Conservation (phyloP, 2,888 invertebrate genomes). For the Drosophila parthenogenetica region DNA sequence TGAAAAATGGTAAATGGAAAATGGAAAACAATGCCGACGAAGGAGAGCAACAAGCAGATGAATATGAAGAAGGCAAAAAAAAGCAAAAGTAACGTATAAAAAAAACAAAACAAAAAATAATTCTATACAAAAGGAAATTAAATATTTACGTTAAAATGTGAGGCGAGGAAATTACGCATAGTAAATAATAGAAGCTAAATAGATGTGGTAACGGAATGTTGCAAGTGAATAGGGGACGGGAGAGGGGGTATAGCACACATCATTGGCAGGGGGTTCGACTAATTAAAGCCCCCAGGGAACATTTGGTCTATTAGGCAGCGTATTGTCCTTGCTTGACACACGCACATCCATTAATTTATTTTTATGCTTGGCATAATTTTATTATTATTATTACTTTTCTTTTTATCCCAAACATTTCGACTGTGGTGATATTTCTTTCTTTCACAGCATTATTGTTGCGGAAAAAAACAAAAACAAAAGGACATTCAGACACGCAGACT, state of each 20-base stretch:
- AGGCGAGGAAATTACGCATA: slow-evolving; percentile 68
- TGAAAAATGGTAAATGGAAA: slow-evolving; percentile 32
- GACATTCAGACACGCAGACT: slow-evolving; percentile 48
- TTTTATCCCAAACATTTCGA: slow-evolving; percentile 36
- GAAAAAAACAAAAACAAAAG: slow-evolving; percentile 31
- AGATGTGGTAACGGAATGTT: slow-evolving; percentile 38
- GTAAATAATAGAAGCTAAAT: slow-evolving; percentile 66
- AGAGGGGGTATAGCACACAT: not conserved
- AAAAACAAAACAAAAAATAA: slow-evolving; percentile 43
- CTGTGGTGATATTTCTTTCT: slow-evolving; percentile 38
- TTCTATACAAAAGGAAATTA: slow-evolving; percentile 57
- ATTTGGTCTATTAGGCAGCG: slow-evolving; percentile 61
- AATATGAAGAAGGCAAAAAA: no score
- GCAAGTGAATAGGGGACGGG: slow-evolving; percentile 1
- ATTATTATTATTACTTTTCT: slow-evolving; percentile 57
- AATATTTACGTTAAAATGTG: slow-evolving; percentile 64
- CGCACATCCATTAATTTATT: slow-evolving; percentile 74
- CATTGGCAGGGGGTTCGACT: slow-evolving; percentile 31
- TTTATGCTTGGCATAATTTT: slow-evolving; percentile 76
- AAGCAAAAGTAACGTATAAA: not conserved
- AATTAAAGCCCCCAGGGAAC: slow-evolving; percentile 56
- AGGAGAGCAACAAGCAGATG: slow-evolving; percentile 8
- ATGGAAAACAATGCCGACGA: slow-evolving; percentile 10
- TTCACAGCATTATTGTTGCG: slow-evolving; percentile 22
- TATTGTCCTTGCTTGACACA: slow-evolving; percentile 65